phyloP scores from a whole-genome alignment of 1,140 invertebrate genomes.

The Drosophila busckii region DNA sequence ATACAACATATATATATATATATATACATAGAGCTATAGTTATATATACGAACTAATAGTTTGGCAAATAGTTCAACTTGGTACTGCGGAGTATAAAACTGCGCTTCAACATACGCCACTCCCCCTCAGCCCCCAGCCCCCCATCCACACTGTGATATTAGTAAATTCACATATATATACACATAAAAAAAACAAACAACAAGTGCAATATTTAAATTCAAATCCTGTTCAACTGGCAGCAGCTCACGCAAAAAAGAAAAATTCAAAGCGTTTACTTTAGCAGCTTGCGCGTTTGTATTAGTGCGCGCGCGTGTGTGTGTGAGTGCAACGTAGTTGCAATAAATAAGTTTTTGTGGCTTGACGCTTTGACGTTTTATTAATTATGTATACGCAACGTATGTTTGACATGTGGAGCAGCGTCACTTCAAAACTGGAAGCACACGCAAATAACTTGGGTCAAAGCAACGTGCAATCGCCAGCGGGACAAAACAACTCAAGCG shows the following conservation, averaged over 20 bases:
- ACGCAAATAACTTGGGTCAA: constrained; percentile 83
- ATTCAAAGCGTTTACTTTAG: constrained; percentile 28
- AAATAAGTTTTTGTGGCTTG: constrained; percentile 20
- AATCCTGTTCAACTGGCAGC: background rate
- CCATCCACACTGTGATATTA: constrained; percentile 67
- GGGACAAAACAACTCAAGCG: constrained; percentile 84
- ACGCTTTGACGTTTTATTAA: constrained; percentile 40
- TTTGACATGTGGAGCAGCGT: constrained; percentile 93
- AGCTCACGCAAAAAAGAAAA: background rate
- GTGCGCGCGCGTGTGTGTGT: constrained; percentile 3
- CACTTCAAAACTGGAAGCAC: constrained; percentile 88
- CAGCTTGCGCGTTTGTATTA: constrained; percentile 1
- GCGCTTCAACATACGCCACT: constrained; percentile 19
- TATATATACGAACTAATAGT: constrained; percentile 12
- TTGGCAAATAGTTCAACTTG: constrained; percentile 18
- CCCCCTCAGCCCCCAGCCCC: constrained; percentile 22
- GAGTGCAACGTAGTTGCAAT: background rate
- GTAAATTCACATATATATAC: constrained; percentile 62
- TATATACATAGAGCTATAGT: constrained; percentile 13
- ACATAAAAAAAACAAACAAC: constrained; percentile 25
- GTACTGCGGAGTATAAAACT: constrained; percentile 8
- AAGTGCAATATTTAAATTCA: constrained; percentile 53
- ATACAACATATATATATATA: constrained; percentile 41
- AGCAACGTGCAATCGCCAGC: constrained; percentile 79
- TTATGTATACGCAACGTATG: constrained; percentile 85